Percentiles rank a stretch among this genome's conserved stretches.
phyloP scores from a whole-genome alignment of 2,797 vertebrate species.

The Loris lydekkerianus region DNA sequence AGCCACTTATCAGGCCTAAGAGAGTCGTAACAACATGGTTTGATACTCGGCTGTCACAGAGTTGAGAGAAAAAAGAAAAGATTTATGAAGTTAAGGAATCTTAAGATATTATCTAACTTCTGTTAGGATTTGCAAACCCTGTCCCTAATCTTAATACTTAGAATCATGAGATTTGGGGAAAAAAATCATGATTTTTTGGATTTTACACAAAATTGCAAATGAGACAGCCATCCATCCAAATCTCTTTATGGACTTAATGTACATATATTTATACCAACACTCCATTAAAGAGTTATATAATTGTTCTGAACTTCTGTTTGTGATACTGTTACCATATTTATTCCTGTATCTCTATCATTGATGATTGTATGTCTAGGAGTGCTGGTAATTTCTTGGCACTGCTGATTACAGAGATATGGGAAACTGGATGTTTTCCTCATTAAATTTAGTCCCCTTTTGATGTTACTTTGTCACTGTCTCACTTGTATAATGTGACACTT shows the following conservation, averaged over 20 bases:
- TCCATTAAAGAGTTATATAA: background rate
- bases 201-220: background rate
- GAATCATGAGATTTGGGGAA: conserved; percentile 46
- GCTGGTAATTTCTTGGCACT: conserved; percentile 14
- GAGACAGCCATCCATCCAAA: background rate
- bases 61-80: background rate
- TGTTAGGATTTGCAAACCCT: background rate
- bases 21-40: background rate
- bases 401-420: conserved; percentile 50
- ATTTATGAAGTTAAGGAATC: background rate
- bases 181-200: background rate
- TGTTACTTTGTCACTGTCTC: conserved; percentile 42
- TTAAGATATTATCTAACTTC: background rate
- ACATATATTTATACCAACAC: background rate
- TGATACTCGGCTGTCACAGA: background rate
- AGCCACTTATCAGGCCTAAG: background rate
- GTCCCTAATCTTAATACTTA: background rate
- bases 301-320: conserved; percentile 51
- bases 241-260: background rate
- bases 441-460: conserved; percentile 6
- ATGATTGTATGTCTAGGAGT: conserved; percentile 52
- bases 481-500: background rate
- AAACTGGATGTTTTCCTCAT: conserved; percentile 16
- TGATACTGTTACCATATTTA: conserved; percentile 49
- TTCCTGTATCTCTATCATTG: conserved; percentile 58